These are phyloP conservation scores for Urocynchramus pylzowi DNA, from an alignment of 2,113 vertebrate genomes.

Conservation along the genomic window DNA sequence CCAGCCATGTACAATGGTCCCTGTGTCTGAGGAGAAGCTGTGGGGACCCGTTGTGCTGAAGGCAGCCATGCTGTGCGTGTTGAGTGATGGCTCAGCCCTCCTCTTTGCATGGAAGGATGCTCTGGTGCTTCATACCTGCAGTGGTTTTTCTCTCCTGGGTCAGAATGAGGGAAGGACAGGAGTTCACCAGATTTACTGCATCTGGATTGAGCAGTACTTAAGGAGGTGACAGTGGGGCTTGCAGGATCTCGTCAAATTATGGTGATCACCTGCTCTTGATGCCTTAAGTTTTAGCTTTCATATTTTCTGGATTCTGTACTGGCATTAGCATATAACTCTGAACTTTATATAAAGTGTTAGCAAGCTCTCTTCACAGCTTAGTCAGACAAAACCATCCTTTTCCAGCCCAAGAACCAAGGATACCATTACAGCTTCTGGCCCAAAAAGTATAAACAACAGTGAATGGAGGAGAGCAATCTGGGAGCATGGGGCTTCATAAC, in stretches of 20 bases:
- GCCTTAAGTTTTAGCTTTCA: not conserved
- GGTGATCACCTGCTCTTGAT: not conserved
- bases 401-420: not conserved
- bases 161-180: not conserved
- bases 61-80: fast-evolving
- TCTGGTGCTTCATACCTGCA: not conserved
- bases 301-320: not conserved
- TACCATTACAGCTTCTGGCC: not conserved
- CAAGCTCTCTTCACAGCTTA: not conserved
- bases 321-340: too few relatives aligned
- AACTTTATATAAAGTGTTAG: not conserved
- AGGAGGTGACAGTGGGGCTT: not conserved
- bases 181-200: not conserved
- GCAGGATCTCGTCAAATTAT: not conserved
- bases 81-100: not conserved
- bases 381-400: not conserved
- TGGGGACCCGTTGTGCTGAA: not conserved
- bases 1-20: fast-evolving
- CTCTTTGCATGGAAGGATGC: not conserved
- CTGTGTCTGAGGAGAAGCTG: not conserved
- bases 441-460: not conserved
- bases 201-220: not conserved
- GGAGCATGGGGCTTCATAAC: not conserved
- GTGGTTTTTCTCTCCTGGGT: not conserved
- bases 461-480: not conserved